These are phyloP conservation scores for Verasper variegatus DNA, from an alignment of 2,113 vertebrate species.

Conservation along the genomic window DNA sequence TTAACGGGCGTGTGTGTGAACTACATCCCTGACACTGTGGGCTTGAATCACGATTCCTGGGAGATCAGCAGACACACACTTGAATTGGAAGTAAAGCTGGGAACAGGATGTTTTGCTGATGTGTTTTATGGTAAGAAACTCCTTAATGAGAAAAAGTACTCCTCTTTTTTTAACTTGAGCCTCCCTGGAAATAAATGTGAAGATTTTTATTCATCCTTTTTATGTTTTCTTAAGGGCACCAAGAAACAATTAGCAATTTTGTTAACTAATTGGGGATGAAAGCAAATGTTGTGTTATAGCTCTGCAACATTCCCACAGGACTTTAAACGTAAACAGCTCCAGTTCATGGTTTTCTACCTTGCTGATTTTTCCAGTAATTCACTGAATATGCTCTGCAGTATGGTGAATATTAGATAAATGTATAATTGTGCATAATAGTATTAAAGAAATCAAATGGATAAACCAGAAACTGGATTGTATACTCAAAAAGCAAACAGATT, in stretches of 20 bases:
- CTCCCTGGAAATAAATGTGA: background rate
- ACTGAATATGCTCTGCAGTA: background rate
- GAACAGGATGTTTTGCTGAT: conserved; percentile 98
- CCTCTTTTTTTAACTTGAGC: background rate
- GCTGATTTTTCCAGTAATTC: background rate
- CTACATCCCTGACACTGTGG: conserved; percentile 94
- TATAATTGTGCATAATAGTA: background rate
- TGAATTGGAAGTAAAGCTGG: conserved; percentile 93
- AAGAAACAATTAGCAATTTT: background rate
- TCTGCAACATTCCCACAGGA: background rate
- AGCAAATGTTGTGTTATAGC: background rate
- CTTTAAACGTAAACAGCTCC: too few species aligned
- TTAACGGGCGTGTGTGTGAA: conserved; percentile 94
- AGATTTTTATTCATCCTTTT: background rate
- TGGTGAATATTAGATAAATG: background rate
- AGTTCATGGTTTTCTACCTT: background rate
- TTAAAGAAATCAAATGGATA: background rate
- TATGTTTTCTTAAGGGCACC: background rate
- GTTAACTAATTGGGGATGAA: background rate
- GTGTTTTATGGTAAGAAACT: conserved; percentile 97
- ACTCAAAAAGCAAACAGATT: background rate
- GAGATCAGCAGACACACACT: conserved; percentile 92
- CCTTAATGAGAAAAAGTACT: background rate
- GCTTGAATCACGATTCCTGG: conserved; percentile 98
- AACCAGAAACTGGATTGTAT: background rate